Evolutionary conservation across 2,113 vertebrate genomes (phyloP), one percentile per base, ranked within the genome.

Genomic region (Baryphthengus martii): DNA sequence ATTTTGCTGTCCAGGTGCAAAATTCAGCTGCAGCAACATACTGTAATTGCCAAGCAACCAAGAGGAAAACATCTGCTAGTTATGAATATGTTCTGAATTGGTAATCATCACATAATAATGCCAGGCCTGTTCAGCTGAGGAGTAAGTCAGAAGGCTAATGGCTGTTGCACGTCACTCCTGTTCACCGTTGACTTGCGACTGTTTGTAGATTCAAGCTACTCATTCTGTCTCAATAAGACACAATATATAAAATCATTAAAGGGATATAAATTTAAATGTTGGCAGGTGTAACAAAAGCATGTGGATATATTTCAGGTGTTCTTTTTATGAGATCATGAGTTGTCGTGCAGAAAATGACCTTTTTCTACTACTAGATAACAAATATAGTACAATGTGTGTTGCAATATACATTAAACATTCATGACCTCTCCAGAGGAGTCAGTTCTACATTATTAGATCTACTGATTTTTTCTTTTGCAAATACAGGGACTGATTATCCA

Each of bases 41-140:
- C 37, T 85, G 88, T 96, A 98, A 97, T 97, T 97, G 77, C 73
- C 85, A 97, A 80, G 87, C 89, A 96, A 96, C 77, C 33, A 87
- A 89, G 68, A 96, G 40, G 44, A 65, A 95, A 97, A 94, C 92
- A 97, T 96, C 95, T 96, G 87, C 70, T 96, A 52, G 71, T 82
- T 71, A 72, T 91, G 97, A 96, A 63, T 80, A 95, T 70, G 39
- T 96, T 97, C 89, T 95, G 79, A 97, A 95, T 94, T 93, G 92
- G 58, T 91, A 97, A 95, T 94, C 88, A 95, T 85, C 95, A 92
- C 88, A 96, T 86, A 96, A 96, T 93, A 96, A 93, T 63, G 11
- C 39, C 33, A 39, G 92, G 56, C 73, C 56, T 93, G 50, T 96
- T 95, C 62, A 96, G 59, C 74, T 93, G 61, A 58, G 71, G 21